These are phyloP conservation scores for Dione juno DNA, from an alignment of 2,888 invertebrate species.

Conservation along the genomic window DNA sequence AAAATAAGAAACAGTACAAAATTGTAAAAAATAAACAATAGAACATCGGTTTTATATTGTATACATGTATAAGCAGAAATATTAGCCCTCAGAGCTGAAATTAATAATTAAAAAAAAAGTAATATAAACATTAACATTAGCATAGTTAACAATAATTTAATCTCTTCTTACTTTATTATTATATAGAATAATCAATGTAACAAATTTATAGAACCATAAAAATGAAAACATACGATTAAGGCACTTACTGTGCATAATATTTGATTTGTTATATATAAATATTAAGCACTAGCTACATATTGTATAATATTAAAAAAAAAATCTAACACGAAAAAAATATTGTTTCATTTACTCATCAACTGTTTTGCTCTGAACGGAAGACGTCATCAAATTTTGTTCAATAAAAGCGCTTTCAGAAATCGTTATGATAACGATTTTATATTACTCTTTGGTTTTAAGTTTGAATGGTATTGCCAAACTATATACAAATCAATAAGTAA, in stretches of 20 bases:
- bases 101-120: constrained; percentile 51
- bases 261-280: constrained; percentile 71
- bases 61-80: not conserved
- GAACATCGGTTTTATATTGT: not conserved
- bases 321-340: constrained; percentile 29
- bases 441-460: constrained; percentile 78
- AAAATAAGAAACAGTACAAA: not conserved
- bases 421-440: constrained; percentile 53
- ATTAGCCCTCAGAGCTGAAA: constrained; percentile 44
- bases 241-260: constrained; percentile 79
- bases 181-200: constrained; percentile 73
- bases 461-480: constrained; percentile 67
- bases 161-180: constrained; percentile 80
- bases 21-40: not conserved
- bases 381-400: constrained; percentile 60
- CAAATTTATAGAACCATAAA: constrained; percentile 77
- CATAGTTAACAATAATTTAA: constrained; percentile 83
- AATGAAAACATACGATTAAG: constrained; percentile 78
- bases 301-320: constrained; percentile 62
- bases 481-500: constrained; percentile 66
- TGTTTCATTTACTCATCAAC: constrained; percentile 69
- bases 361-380: constrained; percentile 60
- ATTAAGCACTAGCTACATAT: constrained; percentile 69
- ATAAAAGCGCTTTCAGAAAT: constrained; percentile 61
- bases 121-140: constrained; percentile 77